Evolutionary conservation across 2,113 vertebrate genomes (phyloP).

Genomic region (Chelonoidis abingdonii): DNA sequence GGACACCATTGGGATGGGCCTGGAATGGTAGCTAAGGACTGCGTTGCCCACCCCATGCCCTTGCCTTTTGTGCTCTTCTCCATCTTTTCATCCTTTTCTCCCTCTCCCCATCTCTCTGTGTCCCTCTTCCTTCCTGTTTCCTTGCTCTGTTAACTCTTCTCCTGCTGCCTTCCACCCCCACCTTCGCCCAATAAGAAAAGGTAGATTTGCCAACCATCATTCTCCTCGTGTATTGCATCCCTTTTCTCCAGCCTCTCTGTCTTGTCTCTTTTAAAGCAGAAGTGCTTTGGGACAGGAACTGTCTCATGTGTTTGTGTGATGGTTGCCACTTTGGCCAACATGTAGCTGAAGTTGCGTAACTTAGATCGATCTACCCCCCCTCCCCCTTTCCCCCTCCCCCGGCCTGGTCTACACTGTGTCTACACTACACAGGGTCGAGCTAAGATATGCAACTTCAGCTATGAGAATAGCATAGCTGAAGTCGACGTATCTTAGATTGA

Average conservation of each 20-base stretch:
- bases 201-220: background rate
- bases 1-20: background rate
- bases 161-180: background rate
- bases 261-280: too few species aligned
- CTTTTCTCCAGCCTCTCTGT: background rate
- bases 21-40: background rate
- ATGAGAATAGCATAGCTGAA: too few species aligned
- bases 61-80: background rate
- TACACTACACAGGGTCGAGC: too few species aligned
- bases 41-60: too few species aligned
- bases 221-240: background rate
- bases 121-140: background rate
- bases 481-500: too few species aligned
- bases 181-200: too few species aligned
- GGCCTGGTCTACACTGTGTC: too few species aligned
- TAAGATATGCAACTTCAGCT: too few species aligned
- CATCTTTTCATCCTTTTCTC: background rate
- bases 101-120: background rate
- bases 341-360: too few species aligned
- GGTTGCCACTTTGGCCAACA: background rate
- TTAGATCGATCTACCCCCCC: too few species aligned
- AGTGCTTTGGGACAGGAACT: too few species aligned
- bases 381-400: too few species aligned
- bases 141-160: background rate
- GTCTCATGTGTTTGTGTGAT: background rate